These are phyloP conservation scores for Tuta absoluta DNA, from an alignment of 2,888 invertebrate species.

Conservation along the genomic window DNA sequence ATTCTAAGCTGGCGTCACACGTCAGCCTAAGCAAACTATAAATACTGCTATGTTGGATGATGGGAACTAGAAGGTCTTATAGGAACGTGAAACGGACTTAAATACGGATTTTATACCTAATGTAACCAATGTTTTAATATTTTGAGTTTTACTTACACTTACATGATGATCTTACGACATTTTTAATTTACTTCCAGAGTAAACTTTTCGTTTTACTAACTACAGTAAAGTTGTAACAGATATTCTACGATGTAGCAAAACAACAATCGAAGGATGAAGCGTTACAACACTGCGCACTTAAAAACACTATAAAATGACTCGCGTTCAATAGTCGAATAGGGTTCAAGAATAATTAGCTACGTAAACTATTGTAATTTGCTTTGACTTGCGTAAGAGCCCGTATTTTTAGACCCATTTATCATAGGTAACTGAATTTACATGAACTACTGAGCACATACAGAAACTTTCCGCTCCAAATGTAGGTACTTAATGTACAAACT, in stretches of 20 bases:
- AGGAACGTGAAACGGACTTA: too few species aligned
- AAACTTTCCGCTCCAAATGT: conserved; percentile 56
- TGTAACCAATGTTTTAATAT: too few species aligned
- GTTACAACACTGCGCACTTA: background rate
- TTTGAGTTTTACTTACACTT: too few species aligned
- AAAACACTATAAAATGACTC: conserved; percentile 10
- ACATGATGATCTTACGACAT: too few species aligned
- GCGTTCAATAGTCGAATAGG: conserved; percentile 16
- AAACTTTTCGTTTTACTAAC: too few species aligned
- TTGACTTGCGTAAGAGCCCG: conserved; percentile 15
- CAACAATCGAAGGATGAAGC: background rate
- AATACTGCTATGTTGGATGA: too few species aligned
- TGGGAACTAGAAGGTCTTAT: too few species aligned
- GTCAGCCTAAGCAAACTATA: too few species aligned
- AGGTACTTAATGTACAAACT: background rate
- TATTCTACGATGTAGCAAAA: background rate
- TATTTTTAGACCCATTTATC: conserved; percentile 19
- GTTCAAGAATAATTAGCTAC: conserved; percentile 5
- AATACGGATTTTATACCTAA: too few species aligned
- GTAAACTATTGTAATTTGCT: conserved; percentile 3
- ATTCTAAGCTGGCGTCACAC: too few species aligned
- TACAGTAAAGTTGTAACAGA: background rate
- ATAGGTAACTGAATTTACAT: conserved; percentile 19
- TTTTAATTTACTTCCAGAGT: background rate
- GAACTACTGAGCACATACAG: conserved; percentile 3